Percentiles rank a stretch among this genome's conserved stretches.
Evolutionary conservation across 2,797 vertebrate species (phyloP).

Genomic region (Poecilia picta): DNA sequence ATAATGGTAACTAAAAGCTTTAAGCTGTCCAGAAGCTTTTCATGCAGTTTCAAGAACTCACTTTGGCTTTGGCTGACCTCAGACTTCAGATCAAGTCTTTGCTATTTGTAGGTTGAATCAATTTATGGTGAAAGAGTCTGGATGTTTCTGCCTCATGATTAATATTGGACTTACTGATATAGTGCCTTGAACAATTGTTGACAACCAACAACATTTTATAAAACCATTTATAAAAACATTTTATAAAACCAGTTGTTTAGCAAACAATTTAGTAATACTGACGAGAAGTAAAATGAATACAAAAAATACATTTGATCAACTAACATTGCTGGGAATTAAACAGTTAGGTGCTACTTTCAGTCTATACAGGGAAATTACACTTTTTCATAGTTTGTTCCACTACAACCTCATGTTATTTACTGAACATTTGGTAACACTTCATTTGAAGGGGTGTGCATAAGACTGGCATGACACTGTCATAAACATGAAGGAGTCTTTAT

Average conservation of each 20-base stretch:
- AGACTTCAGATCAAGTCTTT: constrained; percentile 17
- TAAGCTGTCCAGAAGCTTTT: constrained; percentile 14
- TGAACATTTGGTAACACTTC: too few species aligned
- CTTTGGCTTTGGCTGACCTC: neutral
- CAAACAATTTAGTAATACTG: neutral
- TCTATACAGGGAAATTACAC: neutral
- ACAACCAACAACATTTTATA: neutral
- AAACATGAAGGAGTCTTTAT: too few species aligned
- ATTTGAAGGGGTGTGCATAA: too few species aligned
- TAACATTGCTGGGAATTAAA: neutral
- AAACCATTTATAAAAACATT: too few species aligned
- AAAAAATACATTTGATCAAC: neutral
- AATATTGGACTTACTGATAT: neutral
- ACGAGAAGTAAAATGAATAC: neutral
- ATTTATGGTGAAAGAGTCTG: neutral
- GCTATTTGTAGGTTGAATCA: neutral
- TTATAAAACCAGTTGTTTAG: neutral
- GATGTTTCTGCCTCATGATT: neutral
- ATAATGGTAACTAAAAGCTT: constrained; percentile 49
- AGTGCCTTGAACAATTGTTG: neutral
- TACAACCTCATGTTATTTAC: neutral
- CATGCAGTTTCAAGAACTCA: constrained; percentile 24
- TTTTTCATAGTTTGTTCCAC: neutral
- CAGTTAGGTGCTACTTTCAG: neutral
- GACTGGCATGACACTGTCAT: too few species aligned